These are phyloP conservation scores for Corythornis vintsioides DNA, from an alignment of 2,113 vertebrate species.

Conservation along the genomic window DNA sequence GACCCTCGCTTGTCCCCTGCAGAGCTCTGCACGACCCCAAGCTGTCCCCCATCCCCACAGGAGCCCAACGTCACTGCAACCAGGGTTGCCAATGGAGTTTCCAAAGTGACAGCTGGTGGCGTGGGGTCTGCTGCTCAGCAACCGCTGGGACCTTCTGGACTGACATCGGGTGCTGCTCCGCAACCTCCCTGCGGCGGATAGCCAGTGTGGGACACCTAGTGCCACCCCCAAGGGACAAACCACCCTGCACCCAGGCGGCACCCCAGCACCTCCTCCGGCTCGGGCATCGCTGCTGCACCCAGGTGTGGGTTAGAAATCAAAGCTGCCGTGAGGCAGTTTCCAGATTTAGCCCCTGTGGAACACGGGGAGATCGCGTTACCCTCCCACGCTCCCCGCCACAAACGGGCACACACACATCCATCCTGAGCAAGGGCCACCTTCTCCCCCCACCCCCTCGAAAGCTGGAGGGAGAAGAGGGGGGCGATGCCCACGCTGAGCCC, in stretches of 20 bases:
- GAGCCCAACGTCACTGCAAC: neutral
- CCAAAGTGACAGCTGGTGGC: neutral
- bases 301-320: constrained; percentile 25
- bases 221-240: neutral
- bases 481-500: accelerated
- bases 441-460: neutral
- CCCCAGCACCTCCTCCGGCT: neutral
- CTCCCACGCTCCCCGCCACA: neutral
- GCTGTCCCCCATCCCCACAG: neutral
- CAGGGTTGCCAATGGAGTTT: neutral
- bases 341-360: constrained; percentile 20
- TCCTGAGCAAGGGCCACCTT: accelerated
- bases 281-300: neutral
- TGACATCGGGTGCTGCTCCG: neutral
- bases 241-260: neutral
- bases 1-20: accelerated
- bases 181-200: neutral
- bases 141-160: accelerated
- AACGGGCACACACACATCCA: neutral
- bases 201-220: neutral
- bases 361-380: neutral
- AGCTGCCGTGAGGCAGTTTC: neutral
- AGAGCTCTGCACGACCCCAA: accelerated
- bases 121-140: neutral
- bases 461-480: neutral